Evolutionary conservation across 2,113 vertebrate species (phyloP).

Genomic region (Petroica traversi): DNA sequence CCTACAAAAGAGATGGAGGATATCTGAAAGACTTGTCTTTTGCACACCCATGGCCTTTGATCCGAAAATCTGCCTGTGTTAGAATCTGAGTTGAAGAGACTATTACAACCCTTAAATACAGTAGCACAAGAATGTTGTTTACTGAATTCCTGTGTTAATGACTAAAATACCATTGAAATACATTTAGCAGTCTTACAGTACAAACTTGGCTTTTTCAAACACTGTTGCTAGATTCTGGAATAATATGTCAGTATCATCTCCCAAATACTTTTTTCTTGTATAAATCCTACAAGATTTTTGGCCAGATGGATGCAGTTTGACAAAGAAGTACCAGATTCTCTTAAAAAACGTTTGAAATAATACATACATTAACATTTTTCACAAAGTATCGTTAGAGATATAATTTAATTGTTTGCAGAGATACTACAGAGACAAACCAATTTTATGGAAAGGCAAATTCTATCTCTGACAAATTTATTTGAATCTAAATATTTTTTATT

Average conservation of each 20-base stretch:
- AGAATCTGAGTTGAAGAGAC: background rate
- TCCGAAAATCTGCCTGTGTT: background rate
- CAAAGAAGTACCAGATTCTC: background rate
- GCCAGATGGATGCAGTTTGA: background rate
- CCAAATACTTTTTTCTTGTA: background rate
- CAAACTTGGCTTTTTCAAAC: background rate
- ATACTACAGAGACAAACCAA: background rate
- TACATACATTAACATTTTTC: background rate
- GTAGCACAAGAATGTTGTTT: background rate
- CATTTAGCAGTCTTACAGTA: background rate
- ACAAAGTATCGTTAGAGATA: conserved; percentile 1
- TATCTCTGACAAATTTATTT: conserved; percentile 22
- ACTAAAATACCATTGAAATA: background rate
- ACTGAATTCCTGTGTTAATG: background rate
- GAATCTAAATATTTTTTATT: conserved; percentile 59
- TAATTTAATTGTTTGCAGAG: conserved; percentile 38
- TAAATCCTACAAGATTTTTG: background rate
- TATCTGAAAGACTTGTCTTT: background rate
- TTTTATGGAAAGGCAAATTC: conserved; percentile 33
- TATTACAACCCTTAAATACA: background rate
- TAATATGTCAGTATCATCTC: background rate
- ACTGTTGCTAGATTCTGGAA: background rate
- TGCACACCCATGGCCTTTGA: background rate
- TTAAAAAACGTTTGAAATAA: background rate
- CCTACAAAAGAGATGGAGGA: background rate